phyloP scores from a whole-genome alignment of 2,113 vertebrate genomes.

The Mellivora capensis region DNA sequence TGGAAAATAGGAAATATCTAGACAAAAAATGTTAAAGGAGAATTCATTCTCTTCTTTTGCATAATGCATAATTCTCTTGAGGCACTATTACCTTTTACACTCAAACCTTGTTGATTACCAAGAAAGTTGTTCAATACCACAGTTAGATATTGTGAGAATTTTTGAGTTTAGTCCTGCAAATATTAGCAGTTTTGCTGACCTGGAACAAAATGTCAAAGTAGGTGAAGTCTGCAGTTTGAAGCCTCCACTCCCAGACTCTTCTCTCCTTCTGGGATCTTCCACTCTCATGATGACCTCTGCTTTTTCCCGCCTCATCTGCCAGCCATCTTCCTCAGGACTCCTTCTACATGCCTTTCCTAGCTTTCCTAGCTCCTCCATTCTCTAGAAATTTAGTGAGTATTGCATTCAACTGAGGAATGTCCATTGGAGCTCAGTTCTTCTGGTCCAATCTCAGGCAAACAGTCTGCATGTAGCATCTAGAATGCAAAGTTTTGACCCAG shows the following conservation, averaged over 20 bases:
- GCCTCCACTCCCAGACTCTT: accelerated
- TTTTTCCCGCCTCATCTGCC: not conserved
- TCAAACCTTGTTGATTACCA: not conserved
- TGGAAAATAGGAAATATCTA: not conserved
- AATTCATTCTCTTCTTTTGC: not conserved
- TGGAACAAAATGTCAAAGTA: not conserved
- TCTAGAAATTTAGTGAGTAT: not conserved
- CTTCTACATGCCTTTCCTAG: not conserved
- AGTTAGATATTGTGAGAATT: not conserved
- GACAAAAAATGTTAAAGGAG: not conserved
- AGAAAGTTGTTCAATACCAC: not conserved
- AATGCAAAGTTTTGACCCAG: not conserved
- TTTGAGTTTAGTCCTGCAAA: not conserved
- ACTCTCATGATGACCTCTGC: not conserved
- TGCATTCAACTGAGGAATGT: not conserved
- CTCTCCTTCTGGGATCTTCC: not conserved
- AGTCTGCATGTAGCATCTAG: not conserved
- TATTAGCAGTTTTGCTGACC: not conserved
- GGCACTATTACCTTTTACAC: not conserved
- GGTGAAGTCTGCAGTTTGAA: not conserved
- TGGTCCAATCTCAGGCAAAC: not conserved
- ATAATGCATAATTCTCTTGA: not conserved
- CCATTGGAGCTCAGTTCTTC: not conserved
- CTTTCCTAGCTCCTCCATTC: not conserved
- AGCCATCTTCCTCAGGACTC: not conserved